Conservation (phyloP, 2,797 vertebrate species). For the Enoplosus armatus region DNA sequence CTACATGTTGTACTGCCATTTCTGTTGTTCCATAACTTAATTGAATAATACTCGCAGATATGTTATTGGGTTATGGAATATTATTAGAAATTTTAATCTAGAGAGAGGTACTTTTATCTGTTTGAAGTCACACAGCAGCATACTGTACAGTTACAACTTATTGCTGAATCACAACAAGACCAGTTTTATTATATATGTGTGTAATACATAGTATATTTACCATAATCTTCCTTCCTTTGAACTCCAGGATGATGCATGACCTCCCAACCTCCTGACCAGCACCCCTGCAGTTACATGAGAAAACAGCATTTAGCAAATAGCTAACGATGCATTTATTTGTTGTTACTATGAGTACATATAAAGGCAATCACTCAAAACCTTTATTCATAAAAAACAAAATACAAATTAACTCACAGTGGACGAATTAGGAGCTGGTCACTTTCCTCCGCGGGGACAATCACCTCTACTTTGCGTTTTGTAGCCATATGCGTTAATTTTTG, state of each 20-base stretch:
- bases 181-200: too few relatives aligned
- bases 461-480: slow-evolving; percentile 85
- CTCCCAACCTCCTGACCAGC: slow-evolving; percentile 97
- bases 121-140: neutral
- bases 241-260: slow-evolving; percentile 96
- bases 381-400: neutral
- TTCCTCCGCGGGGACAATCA: slow-evolving; percentile 90
- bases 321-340: neutral
- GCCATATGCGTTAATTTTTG: slow-evolving; percentile 76
- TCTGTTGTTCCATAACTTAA: too few relatives aligned
- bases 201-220: slow-evolving; percentile 84
- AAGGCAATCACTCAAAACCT: neutral
- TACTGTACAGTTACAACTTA: neutral
- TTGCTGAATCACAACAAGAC: neutral
- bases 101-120: neutral
- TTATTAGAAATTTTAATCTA: neutral
- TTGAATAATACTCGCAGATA: neutral
- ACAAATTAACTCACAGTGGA: slow-evolving; percentile 86
- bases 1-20: neutral
- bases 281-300: slow-evolving; percentile 83
- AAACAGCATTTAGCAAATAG: neutral
- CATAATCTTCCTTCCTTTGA: slow-evolving; percentile 99
- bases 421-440: slow-evolving; percentile 93
- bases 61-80: neutral
- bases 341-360: neutral